These are phyloP conservation scores for Meandrina meandrites DNA, from an alignment of 92 coral and sea anemone genomes.

Conservation along the genomic window DNA sequence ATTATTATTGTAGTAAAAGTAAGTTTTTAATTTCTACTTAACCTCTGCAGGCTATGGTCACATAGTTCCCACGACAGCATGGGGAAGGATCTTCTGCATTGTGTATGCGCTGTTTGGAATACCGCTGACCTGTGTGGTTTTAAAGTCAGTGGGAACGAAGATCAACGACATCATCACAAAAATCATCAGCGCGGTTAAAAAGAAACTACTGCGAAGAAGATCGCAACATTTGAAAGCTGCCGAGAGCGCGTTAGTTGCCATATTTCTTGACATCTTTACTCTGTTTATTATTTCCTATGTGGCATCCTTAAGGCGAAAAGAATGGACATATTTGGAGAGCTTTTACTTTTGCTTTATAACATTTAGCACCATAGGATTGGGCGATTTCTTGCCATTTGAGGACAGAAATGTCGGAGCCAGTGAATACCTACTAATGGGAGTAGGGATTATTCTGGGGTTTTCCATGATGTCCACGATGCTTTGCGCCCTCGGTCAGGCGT, in stretches of 20 bases:
- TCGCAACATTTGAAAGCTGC: background rate
- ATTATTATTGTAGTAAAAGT: background rate
- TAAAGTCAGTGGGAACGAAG: background rate
- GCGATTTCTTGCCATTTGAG: slow-evolving; percentile 23
- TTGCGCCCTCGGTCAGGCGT: slow-evolving; percentile 6
- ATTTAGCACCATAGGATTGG: slow-evolving; percentile 34
- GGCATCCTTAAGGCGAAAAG: background rate
- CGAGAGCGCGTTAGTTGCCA: slow-evolving; percentile 7
- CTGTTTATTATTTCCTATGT: background rate
- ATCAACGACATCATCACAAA: background rate
- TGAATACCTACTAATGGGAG: slow-evolving; percentile 4
- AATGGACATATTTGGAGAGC: slow-evolving; percentile 14
- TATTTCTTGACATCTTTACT: background rate
- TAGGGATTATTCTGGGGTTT: background rate
- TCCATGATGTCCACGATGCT: slow-evolving; percentile 14
- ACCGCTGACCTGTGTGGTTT: slow-evolving; percentile 28
- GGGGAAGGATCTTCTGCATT: slow-evolving; percentile 27
- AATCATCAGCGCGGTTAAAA: background rate
- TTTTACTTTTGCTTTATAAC: slow-evolving; percentile 34
- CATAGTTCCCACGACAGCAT: slow-evolving; percentile 2
- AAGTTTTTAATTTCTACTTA: background rate
- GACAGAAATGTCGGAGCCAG: background rate
- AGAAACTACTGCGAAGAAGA: background rate
- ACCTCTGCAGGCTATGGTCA: slow-evolving; percentile 1
- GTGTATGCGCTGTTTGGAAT: slow-evolving; percentile 29